These are phyloP conservation scores for Eidolon helvum DNA, from an alignment of 2,113 vertebrate species.

Conservation along the genomic window DNA sequence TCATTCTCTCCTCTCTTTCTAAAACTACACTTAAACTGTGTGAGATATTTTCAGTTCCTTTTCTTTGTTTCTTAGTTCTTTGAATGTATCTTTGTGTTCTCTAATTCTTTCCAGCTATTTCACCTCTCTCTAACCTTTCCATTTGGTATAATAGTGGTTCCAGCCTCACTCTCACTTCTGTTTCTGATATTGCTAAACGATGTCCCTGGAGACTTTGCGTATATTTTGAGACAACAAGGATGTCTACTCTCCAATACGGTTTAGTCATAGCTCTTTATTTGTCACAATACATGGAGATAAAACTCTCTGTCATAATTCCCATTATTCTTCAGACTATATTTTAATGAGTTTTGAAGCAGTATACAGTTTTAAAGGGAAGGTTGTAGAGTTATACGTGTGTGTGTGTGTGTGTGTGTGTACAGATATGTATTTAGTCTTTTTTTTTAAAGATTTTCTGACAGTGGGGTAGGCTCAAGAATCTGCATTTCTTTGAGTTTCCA, in stretches of 20 bases:
- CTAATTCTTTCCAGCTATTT: not conserved
- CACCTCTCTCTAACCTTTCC: not conserved
- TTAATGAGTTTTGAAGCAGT: not conserved
- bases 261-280: not conserved
- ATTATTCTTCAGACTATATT: not conserved
- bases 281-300: not conserved
- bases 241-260: not conserved
- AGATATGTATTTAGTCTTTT: not conserved
- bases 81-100: not conserved
- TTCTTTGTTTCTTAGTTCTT: not conserved
- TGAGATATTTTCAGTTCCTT: not conserved
- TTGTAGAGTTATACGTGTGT: not conserved
- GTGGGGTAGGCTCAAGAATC: not conserved
- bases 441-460: not conserved
- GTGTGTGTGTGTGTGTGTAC: not conserved
- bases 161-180: not conserved
- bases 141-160: not conserved
- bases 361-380: not conserved
- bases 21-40: not conserved
- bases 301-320: not conserved
- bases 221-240: not conserved
- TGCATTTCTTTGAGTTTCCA: not conserved
- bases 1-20: not conserved
- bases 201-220: not conserved
- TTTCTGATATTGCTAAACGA: slow-evolving; percentile 13